Conservation (phyloP, 2,797 vertebrate species). For the Carcharodon carcharias region DNA sequence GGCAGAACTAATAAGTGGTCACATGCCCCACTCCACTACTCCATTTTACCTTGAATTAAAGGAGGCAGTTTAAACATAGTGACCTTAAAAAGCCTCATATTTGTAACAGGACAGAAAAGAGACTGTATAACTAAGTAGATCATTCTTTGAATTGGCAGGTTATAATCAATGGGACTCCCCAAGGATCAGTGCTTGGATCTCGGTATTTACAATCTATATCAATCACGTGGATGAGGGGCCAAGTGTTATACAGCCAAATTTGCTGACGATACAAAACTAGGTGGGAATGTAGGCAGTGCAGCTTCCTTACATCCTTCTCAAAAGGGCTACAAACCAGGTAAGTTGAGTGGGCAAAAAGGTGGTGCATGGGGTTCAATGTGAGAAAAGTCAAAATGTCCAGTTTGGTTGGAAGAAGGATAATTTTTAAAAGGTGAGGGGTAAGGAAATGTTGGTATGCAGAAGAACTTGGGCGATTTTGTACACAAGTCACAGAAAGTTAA, state of each 20-base stretch:
- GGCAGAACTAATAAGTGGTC: no score
- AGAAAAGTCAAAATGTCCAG: neutral
- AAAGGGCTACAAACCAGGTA: no score
- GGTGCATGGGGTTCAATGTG: no score
- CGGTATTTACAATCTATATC: neutral
- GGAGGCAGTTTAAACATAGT: no score
- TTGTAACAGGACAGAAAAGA: no score
- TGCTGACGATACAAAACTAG: neutral
- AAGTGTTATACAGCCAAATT: neutral
- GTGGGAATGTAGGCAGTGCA: neutral
- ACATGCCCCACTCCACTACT: no score
- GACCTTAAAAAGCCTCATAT: no score
- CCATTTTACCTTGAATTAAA: no score
- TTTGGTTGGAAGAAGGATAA: neutral
- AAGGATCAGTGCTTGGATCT: neutral
- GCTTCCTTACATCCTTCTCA: no score
- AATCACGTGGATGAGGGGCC: neutral
- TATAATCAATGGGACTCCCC: neutral
- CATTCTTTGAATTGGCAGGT: neutral
- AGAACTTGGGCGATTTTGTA: neutral
- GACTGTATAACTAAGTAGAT: neutral
- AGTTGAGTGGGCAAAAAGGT: neutral
- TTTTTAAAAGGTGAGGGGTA: neutral
- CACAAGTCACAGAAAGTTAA: neutral
- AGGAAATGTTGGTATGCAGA: neutral